phyloP scores from a whole-genome alignment of 23 tunicate genomes.

The Styela plicata region DNA sequence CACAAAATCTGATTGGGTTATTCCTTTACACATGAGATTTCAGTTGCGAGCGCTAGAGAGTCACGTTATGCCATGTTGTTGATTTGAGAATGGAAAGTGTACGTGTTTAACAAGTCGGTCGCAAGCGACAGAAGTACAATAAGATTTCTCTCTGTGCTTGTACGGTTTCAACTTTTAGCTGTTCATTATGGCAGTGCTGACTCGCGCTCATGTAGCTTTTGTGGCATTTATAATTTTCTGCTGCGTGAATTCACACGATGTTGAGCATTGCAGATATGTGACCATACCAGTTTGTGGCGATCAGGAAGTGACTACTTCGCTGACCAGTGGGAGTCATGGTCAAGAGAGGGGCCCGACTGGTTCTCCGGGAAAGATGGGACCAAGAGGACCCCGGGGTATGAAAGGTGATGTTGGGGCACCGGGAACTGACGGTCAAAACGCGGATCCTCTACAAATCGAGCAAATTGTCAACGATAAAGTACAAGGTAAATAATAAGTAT shows the following conservation, averaged over 20 bases:
- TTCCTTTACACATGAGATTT: too few species aligned
- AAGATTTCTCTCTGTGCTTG: too few species aligned
- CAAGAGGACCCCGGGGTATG: conserved; percentile 28
- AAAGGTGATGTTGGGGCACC: conserved; percentile 23
- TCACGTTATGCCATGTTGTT: too few species aligned
- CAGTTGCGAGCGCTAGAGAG: too few species aligned
- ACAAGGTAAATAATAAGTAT: conserved; percentile 13
- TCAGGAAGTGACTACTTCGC: background rate
- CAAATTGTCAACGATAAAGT: conserved; percentile 6
- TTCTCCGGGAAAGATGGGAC: conserved; percentile 20
- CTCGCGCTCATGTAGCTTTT: background rate
- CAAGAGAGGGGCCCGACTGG: background rate
- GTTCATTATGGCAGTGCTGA: background rate
- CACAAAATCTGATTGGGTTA: too few species aligned
- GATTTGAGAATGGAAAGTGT: too few species aligned
- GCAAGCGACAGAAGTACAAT: too few species aligned
- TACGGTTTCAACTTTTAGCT: background rate
- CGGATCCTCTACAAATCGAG: conserved; percentile 8
- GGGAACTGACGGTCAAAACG: conserved; percentile 22
- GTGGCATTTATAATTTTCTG: background rate
- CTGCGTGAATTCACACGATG: background rate
- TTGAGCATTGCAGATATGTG: background rate
- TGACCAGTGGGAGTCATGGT: background rate
- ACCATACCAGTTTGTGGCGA: conserved; percentile 19
- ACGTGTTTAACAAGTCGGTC: too few species aligned